These are phyloP conservation scores for Lacerta viridis DNA, from an alignment of 2,797 vertebrate genomes.

Conservation along the genomic window DNA sequence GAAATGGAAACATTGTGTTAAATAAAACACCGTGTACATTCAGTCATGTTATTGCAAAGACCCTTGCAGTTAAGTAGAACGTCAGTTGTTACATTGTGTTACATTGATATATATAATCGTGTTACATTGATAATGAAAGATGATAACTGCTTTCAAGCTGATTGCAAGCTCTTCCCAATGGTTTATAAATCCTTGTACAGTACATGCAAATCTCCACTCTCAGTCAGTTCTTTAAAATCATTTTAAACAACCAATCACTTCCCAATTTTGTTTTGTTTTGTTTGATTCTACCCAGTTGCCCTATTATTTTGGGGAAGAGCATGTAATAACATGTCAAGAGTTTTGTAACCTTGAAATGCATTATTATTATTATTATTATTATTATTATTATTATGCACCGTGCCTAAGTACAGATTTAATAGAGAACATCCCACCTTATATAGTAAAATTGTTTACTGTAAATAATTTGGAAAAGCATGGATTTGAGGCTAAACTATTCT, in stretches of 20 bases:
- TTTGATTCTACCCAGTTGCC: conserved; percentile 6
- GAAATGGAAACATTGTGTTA: background rate
- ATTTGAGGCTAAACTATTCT: too few species aligned
- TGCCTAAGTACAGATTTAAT: too few species aligned
- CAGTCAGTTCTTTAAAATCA: conserved; percentile 23
- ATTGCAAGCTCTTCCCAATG: conserved; percentile 54
- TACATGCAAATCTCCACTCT: conserved; percentile 55
- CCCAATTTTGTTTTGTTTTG: conserved; percentile 30
- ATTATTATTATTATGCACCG: background rate
- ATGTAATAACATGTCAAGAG: conserved; percentile 5
- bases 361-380: background rate
- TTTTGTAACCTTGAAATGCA: background rate
- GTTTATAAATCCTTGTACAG: conserved; percentile 58
- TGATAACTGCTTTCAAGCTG: conserved; percentile 23
- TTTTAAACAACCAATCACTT: conserved; percentile 60
- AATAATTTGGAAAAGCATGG: too few species aligned
- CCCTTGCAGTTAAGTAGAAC: background rate
- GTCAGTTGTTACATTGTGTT: conserved; percentile 13
- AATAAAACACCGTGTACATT: fast-evolving
- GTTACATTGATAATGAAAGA: conserved; percentile 58
- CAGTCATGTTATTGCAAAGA: background rate
- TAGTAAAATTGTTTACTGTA: too few species aligned
- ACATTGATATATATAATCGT: too few species aligned
- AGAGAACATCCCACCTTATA: too few species aligned
- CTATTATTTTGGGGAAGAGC: conserved; percentile 9